Evolutionary conservation across 2,113 vertebrate genomes (phyloP).

Genomic region (Lethenteron reissneri): DNA sequence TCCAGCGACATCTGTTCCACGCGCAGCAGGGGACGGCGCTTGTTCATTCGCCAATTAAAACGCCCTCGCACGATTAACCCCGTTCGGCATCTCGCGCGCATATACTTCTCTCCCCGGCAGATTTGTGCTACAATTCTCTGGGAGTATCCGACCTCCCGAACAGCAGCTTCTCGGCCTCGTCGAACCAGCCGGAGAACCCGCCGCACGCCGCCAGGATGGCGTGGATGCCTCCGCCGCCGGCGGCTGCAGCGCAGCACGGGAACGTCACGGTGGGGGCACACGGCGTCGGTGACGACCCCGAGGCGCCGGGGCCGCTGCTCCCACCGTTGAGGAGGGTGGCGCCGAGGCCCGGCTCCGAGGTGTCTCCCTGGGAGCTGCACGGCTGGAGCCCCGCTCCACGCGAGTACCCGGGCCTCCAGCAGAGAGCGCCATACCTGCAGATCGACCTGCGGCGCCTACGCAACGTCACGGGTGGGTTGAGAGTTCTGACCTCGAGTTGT

Average conservation of each 20-base stretch:
- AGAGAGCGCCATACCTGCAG: slow-evolving; percentile 23
- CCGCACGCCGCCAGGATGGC: slow-evolving; percentile 20
- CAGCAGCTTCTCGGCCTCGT: slow-evolving; percentile 25
- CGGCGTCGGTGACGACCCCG: too few relatives aligned
- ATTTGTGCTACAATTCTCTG: slow-evolving; percentile 37
- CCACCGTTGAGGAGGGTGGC: too few relatives aligned
- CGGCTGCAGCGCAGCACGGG: too few relatives aligned
- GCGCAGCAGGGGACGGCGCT: too few relatives aligned
- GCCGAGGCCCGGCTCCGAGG: neutral
- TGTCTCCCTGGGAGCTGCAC: slow-evolving; percentile 17
- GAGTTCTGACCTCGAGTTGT: too few relatives aligned
- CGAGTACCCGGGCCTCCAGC: slow-evolving; percentile 18
- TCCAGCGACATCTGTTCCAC: too few relatives aligned
- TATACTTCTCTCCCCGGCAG: slow-evolving; percentile 15
- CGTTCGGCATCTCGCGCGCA: too few relatives aligned
- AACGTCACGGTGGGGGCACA: too few relatives aligned
- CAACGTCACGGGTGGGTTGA: slow-evolving; percentile 41
- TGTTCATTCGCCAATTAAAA: too few relatives aligned
- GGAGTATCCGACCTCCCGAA: slow-evolving; percentile 26
- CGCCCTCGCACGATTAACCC: too few relatives aligned
- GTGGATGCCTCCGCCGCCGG: too few relatives aligned
- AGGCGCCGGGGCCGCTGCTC: too few relatives aligned
- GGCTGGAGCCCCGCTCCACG: slow-evolving; percentile 33
- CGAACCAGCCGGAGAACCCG: slow-evolving; percentile 21
- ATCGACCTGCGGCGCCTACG: slow-evolving; percentile 26